Percentiles rank a stretch among this genome's conserved stretches.
Conservation (phyloP, 2,888 invertebrate genomes). For the Yponomeuta malinellus region DNA sequence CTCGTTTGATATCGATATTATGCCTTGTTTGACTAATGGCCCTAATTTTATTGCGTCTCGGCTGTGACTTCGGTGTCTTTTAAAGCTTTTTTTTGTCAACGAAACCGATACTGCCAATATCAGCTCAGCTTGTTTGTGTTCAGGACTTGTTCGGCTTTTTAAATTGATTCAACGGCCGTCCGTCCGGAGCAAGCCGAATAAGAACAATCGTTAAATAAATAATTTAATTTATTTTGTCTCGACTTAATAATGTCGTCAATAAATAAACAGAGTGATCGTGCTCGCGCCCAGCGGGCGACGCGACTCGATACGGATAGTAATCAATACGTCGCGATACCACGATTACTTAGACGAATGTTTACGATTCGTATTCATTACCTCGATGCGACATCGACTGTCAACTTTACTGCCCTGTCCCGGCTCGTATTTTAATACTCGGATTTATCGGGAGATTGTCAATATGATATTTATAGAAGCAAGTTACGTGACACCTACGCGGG, state of each 20-base stretch:
- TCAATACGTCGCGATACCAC: slow-evolving; percentile 41
- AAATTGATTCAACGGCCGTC: slow-evolving; percentile 17
- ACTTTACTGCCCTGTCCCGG: neutral
- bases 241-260: slow-evolving; percentile 37
- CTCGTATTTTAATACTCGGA: neutral
- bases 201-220: slow-evolving; percentile 25
- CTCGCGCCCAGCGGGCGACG: slow-evolving; percentile 4
- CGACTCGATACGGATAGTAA: slow-evolving; percentile 45
- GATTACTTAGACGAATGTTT: slow-evolving; percentile 42
- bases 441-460: slow-evolving; percentile 5
- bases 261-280: slow-evolving; percentile 28
- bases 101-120: neutral
- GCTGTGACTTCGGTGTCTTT: slow-evolving; percentile 1
- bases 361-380: slow-evolving; percentile 28
- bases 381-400: neutral
- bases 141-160: neutral
- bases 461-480: neutral
- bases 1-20: slow-evolving; percentile 7
- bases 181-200: slow-evolving; percentile 18
- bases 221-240: slow-evolving; percentile 52
- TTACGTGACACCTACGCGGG: slow-evolving; percentile 1
- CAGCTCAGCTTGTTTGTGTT: neutral
- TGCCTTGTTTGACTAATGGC: slow-evolving; percentile 7
- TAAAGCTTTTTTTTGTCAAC: neutral
- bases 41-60: neutral